Base-by-base conservation (phyloP, 2,888 invertebrate species). In the Drosophila tanythrix region DNA sequence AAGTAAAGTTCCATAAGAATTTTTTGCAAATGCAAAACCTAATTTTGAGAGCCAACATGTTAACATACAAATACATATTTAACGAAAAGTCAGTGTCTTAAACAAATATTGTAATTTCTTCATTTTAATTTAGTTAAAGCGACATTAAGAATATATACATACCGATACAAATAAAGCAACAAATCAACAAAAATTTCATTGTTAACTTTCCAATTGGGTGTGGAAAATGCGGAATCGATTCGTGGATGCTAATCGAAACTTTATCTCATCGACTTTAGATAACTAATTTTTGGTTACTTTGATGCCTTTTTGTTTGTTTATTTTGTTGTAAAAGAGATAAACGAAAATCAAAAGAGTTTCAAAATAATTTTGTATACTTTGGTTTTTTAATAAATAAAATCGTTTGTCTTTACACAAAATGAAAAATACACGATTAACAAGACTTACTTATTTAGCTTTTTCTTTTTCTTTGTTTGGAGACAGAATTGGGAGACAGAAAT, bases 301-400 rank as follows among this genome's bases (percentile, higher is more conserved):
- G 6, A 18, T 15, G 35, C 13, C 21, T 3, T 21, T 15, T 33
- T 11, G 2, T 6, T 11, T 43, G n/a, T 6, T n/a, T n/a, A 11
- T 48, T 48, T 48, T 48, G 11, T 43, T 43, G 21, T 11, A 1
- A 4, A 6, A 2, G 21, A 43, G n/a, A n/a, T 48, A 53, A 56
- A n/a, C 21, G 38, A 15, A n/a, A 35, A 18, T 36, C 15, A 33
- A 65, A 48, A n/a, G 33, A 36, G 35, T 29, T 38, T 13, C 2
- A 35, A 52, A n/a, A 13, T 50, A 40, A n/a, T 50, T 62, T 46
- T 59, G 57, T 82, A 72, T 83, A 85, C 90, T 90, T 90, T 87
- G 90, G 90, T 89, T 83, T 82, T 83, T 86, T 88, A 87, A 87
- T 87, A 87, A 87, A 90, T 87, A 88, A 83, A 84, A 77, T 90